Conservation (phyloP, 2,888 invertebrate genomes). For the Alloscopus bannaensis region DNA sequence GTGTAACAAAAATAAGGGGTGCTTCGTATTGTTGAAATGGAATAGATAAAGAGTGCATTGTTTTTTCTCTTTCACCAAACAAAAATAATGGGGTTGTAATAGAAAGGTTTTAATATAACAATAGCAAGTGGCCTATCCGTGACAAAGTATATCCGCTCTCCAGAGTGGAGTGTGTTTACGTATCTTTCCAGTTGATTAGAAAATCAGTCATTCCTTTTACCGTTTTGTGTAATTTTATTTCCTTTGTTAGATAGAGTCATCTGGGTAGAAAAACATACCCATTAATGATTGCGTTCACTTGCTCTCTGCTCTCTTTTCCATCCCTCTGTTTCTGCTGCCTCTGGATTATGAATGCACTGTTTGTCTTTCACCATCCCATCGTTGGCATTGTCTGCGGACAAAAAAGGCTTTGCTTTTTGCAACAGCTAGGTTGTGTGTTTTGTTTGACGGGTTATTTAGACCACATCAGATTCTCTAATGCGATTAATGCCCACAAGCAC, state of each 20-base stretch:
- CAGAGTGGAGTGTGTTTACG: no score
- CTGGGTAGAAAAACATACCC: constrained; percentile 15
- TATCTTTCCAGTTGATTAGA: not conserved
- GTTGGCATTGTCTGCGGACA: not conserved
- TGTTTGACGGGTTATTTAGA: constrained; percentile 59
- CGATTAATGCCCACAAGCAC: no score
- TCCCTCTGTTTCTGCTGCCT: not conserved
- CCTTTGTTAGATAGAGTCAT: constrained; percentile 12
- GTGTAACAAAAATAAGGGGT: no score
- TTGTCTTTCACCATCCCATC: constrained; percentile 10
- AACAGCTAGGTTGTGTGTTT: constrained; percentile 34
- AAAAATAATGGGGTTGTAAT: no score
- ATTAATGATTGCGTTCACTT: not conserved
- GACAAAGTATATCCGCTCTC: no score
- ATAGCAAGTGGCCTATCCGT: no score
- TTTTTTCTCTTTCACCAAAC: not conserved
- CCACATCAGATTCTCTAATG: constrained; percentile 59
- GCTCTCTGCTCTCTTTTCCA: not conserved
- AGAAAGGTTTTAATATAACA: no score
- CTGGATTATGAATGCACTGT: no score
- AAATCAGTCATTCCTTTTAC: constrained; percentile 8
- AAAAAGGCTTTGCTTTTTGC: not conserved
- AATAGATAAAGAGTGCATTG: no score
- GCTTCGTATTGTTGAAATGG: no score
- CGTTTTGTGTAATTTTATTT: no score